These are phyloP conservation scores for Leptoclinus maculatus DNA, from an alignment of 2,797 vertebrate genomes.

Conservation along the genomic window DNA sequence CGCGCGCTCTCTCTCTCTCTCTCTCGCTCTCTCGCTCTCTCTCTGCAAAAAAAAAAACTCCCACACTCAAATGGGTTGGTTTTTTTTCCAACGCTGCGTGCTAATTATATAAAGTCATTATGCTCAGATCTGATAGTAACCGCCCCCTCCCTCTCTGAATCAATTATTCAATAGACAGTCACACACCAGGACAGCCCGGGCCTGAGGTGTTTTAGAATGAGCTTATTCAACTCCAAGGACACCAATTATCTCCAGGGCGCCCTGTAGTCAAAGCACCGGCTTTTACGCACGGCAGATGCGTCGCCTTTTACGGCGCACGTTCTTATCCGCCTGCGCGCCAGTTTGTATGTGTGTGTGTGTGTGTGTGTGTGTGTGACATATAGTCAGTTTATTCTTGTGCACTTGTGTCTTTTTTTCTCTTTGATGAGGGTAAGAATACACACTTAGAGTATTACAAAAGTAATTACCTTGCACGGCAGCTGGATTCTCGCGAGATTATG, in stretches of 20 bases:
- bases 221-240: slow-evolving; percentile 83
- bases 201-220: slow-evolving; percentile 82
- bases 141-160: slow-evolving; percentile 91
- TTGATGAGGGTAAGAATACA: neutral
- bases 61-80: slow-evolving; percentile 63
- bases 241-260: slow-evolving; percentile 79
- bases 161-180: slow-evolving; percentile 97
- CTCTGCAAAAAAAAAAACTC: slow-evolving; percentile 49
- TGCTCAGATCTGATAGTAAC: slow-evolving; percentile 95
- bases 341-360: neutral
- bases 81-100: slow-evolving; percentile 76
- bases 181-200: slow-evolving; percentile 83
- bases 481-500: too few species aligned
- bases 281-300: slow-evolving; percentile 52
- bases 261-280: slow-evolving; percentile 59
- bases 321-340: neutral
- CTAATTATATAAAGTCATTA: slow-evolving; percentile 99
- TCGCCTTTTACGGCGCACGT: slow-evolving; percentile 4
- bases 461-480: too few species aligned
- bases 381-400: neutral
- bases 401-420: neutral
- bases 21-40: slow-evolving; percentile 50
- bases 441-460: neutral
- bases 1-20: slow-evolving; percentile 15
- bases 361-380: neutral